Conservation (phyloP, 2,113 vertebrate species). For the Euleptes europaea region DNA sequence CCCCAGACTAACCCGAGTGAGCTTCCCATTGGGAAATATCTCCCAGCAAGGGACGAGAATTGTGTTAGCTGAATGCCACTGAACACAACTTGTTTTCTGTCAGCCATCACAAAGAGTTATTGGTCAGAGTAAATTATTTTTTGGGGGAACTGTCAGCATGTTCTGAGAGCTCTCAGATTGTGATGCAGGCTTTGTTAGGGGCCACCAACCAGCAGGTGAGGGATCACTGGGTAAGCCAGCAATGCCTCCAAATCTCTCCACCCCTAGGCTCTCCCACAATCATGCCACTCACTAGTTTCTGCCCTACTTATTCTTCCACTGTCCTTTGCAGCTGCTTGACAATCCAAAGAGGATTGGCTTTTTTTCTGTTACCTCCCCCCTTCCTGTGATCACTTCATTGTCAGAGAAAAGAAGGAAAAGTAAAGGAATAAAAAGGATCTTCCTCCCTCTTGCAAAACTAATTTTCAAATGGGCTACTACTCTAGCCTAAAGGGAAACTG, state of each 20-base stretch:
- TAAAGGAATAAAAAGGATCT: not conserved
- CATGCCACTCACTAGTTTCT: not conserved
- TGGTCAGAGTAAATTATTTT: too few relatives aligned
- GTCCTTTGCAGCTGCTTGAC: not conserved
- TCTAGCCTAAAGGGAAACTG: not conserved
- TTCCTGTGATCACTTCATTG: not conserved
- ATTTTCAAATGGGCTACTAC: not conserved
- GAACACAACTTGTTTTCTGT: too few relatives aligned
- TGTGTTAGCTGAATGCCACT: not conserved
- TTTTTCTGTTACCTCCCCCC: too few relatives aligned
- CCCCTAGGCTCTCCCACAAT: not conserved
- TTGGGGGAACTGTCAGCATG: too few relatives aligned
- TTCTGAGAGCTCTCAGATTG: too few relatives aligned
- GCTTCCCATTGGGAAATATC: not conserved
- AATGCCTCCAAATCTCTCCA: not conserved
- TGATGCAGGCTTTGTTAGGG: too few relatives aligned
- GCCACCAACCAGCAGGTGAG: too few relatives aligned
- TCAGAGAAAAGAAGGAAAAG: not conserved
- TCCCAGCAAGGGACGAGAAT: not conserved
- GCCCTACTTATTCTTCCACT: not conserved
- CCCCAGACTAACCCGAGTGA: too few relatives aligned
- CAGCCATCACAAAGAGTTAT: too few relatives aligned
- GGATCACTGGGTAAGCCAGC: too few relatives aligned
- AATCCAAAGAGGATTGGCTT: too few relatives aligned
- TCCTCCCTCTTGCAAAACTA: not conserved